Base-by-base conservation (phyloP, 2,888 invertebrate genomes). In the Trichopria drosophilae region DNA sequence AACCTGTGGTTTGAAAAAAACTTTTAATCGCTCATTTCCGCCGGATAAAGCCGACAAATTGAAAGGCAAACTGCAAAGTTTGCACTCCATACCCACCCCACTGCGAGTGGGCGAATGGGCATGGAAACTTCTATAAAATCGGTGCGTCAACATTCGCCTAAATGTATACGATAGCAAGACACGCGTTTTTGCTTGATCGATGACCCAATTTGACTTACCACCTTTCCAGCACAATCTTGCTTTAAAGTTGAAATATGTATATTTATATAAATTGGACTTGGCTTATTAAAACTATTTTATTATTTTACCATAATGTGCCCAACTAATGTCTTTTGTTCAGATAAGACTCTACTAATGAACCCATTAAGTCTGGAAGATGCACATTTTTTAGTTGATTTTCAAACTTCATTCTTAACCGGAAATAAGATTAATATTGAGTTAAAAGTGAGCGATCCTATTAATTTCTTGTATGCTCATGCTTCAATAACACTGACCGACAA, bases 1-100 rank as follows among this genome's bases (percentile, higher is more conserved):
- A n/a, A n/a, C n/a, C n/a, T n/a, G 28, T 16, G 15, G 29, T 32
- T 10, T 40, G 40, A 36, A 39, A 47, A 58, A 60, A 63, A 63
- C 54, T 63, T 63, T 63, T 62, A 62, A 63, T 62, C 59, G 62
- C 55, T 58, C 58, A 52, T 58, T 61, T 61, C 60, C 58, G 26
- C 45, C 48, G 58, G 57, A 59, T 63, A 58, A 61, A 57, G 50
- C 55, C 53, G 55, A 57, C 60, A 59, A 62, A 60, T 62, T 62
- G 59, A 62, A 62, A 59, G 52, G 55, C 56, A 60, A 62, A 62
- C 60, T 60, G 51, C 45, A 53, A 60, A 59, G 61, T 59, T 60
- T 57, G 58, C 54, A 45, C 48, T 48, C 31, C 29, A 26, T 40
- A 24, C 36, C 41, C 24, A n/a, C 35, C 34, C 12, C 1, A 6